A percentile compares a stretch with the other conserved stretches of the same genome.
Conservation (phyloP, 2,888 invertebrate species). For the Ormyrus labotus region DNA sequence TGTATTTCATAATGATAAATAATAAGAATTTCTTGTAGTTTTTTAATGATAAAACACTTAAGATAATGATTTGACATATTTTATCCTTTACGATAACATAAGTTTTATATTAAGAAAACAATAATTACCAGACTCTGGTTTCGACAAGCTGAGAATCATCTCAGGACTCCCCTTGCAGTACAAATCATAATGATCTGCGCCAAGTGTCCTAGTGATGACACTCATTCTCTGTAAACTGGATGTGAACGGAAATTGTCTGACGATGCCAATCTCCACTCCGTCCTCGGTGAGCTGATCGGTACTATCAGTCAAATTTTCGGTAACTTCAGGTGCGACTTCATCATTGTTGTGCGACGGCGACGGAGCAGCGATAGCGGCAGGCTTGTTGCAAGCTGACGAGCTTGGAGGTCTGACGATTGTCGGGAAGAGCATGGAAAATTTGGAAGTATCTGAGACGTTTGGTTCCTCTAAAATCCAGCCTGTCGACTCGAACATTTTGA, state of each 20-base stretch:
- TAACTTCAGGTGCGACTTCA: conserved; percentile 62
- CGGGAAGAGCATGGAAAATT: conserved; percentile 91
- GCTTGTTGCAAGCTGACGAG: background rate
- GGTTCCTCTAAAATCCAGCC: conserved; percentile 94
- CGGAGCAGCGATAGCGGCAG: conserved; percentile 58
- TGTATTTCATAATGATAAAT: background rate
- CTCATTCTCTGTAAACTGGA: conserved; percentile 93
- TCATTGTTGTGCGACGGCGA: conserved; percentile 60
- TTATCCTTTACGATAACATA: background rate
- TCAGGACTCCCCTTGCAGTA: conserved; percentile 97
- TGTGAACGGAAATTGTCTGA: conserved; percentile 91
- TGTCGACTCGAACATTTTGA: conserved; percentile 98
- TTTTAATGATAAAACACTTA: too few relatives aligned
- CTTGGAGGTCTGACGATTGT: conserved; percentile 85
- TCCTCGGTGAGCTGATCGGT: conserved; percentile 55
- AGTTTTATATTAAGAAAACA: too few relatives aligned
- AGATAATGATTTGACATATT: background rate
- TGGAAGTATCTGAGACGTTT: conserved; percentile 87
- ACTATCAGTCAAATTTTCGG: conserved; percentile 62
- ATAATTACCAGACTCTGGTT: conserved; percentile 80
- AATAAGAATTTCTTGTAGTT: too few relatives aligned
- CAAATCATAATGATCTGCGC: conserved; percentile 84
- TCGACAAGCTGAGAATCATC: conserved; percentile 88
- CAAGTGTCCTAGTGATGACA: conserved; percentile 88
- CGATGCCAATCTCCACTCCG: conserved; percentile 84